Conservation (phyloP, 92 coral and sea anemone genomes). For the Galaxea fascicularis region DNA sequence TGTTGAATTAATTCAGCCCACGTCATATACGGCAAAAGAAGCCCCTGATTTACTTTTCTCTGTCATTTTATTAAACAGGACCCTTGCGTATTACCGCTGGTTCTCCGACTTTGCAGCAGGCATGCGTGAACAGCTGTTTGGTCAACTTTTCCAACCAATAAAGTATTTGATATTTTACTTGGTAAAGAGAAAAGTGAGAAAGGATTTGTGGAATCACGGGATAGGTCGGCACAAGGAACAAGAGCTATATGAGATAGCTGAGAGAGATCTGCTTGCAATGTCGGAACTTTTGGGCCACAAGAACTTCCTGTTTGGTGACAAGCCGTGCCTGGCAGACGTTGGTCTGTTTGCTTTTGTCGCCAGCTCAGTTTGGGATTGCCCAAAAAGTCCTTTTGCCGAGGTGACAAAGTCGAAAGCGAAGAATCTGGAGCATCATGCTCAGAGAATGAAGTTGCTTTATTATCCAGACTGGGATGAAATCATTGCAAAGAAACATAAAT, state of each 20-base stretch:
- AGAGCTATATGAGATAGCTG: conserved; percentile 83
- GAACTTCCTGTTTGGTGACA: conserved; percentile 82
- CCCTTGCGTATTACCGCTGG: conserved; percentile 78
- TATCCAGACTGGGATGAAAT: conserved; percentile 89
- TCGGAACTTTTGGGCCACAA: conserved; percentile 81
- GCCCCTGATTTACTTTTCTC: neutral
- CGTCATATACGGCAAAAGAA: too few relatives aligned
- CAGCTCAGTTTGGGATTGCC: conserved; percentile 68
- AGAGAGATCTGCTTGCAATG: conserved; percentile 82
- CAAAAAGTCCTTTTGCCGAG: conserved; percentile 70
- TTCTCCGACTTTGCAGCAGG: conserved; percentile 60
- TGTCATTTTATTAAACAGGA: conserved; percentile 49
- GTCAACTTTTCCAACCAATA: conserved; percentile 57
- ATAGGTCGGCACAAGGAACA: conserved; percentile 90
- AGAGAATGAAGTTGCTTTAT: conserved; percentile 75
- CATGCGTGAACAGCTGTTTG: conserved; percentile 55
- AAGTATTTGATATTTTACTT: conserved; percentile 54
- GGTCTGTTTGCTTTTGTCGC: conserved; percentile 79
- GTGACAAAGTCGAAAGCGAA: conserved; percentile 66
- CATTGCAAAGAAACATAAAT: conserved; percentile 22
- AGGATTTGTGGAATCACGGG: conserved; percentile 76
- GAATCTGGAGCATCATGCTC: conserved; percentile 78
- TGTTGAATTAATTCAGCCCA: too few relatives aligned
- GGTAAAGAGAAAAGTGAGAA: conserved; percentile 62
- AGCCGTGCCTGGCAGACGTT: conserved; percentile 82